Evolutionary conservation across 1,140 invertebrate genomes (phyloP), one percentile per base, ranked within the genome.

Genomic region (Eumaeus atala): DNA sequence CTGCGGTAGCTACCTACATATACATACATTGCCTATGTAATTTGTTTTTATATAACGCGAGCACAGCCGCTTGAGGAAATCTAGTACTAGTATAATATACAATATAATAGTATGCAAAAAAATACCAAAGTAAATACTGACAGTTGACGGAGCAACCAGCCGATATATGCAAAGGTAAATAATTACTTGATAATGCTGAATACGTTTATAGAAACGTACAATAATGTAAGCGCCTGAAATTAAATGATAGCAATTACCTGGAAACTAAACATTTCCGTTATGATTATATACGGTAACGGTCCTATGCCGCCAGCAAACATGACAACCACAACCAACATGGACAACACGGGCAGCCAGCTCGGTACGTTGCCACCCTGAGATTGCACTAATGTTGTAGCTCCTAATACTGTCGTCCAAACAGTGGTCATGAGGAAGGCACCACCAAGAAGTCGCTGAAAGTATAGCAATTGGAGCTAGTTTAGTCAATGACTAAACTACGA

Each of bases 231-330:
- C 40, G 7, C 17, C 9, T 42, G 4, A 14, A 17, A 12, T 14
- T 14, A 3, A 42, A 12, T 42, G 33, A 18, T 12, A 40, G n/a
- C 9, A 8, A 61, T 60, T 55, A 71, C 68, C 59, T 80, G 74
- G 52, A 79, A 78, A 55, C 64, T 79, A 42, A 81, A 79, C 62
- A 76, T 68, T 40, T 83, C 79, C 9, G 77, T 61, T 61, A 76
- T 66, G 9, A 83, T 66, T 1, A 83, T 63, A 28, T 64, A 79
- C 0, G 76, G 76, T 10, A 77, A 14, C 0, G 77, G 67, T 6
- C 62, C 63, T 3, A 80, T 55, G 0, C 67, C 73, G 10, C 61
- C 68, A 40, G 71, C 67, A 21, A 66, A 75, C 42, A 62, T 70
- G 44, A 61, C 70, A 0, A 78, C 65, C 1, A 61, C 21, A 0